phyloP scores from a whole-genome alignment of 2,888 invertebrate genomes.

The Ophioninae sp. region DNA sequence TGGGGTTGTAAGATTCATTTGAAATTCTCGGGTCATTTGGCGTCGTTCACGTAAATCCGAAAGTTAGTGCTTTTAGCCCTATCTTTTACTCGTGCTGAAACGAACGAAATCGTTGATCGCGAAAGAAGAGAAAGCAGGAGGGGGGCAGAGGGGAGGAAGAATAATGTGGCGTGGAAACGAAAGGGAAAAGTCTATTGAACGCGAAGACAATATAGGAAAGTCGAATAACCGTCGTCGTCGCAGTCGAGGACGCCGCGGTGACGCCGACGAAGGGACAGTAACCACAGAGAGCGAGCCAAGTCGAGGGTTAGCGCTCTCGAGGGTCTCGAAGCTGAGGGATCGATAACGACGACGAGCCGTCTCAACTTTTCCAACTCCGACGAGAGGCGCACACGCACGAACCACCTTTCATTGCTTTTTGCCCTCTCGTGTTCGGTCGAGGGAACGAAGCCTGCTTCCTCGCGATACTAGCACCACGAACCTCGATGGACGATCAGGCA shows the following conservation, averaged over 20 bases:
- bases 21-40: neutral
- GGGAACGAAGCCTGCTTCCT: neutral
- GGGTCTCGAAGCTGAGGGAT: constrained; percentile 49
- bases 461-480: neutral
- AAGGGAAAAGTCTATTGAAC: constrained; percentile 45
- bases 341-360: constrained; percentile 59
- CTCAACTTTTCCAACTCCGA: constrained; percentile 56
- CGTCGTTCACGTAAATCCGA: neutral
- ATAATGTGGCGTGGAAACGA: neutral
- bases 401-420: constrained; percentile 25
- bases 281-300: constrained; percentile 36
- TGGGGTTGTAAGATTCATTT: neutral
- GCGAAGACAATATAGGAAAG: constrained; percentile 54
- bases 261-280: constrained; percentile 23
- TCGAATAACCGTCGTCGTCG: constrained; percentile 53
- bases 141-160: constrained; percentile 24
- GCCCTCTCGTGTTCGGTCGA: neutral
- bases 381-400: neutral
- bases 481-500: constrained; percentile 3
- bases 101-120: constrained; percentile 39
- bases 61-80: constrained; percentile 31
- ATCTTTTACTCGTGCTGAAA: constrained; percentile 16
- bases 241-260: constrained; percentile 39
- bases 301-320: constrained; percentile 42
- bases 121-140: constrained; percentile 15